Conservation (phyloP, 1,140 invertebrate species). For the Capitella teleta region DNA sequence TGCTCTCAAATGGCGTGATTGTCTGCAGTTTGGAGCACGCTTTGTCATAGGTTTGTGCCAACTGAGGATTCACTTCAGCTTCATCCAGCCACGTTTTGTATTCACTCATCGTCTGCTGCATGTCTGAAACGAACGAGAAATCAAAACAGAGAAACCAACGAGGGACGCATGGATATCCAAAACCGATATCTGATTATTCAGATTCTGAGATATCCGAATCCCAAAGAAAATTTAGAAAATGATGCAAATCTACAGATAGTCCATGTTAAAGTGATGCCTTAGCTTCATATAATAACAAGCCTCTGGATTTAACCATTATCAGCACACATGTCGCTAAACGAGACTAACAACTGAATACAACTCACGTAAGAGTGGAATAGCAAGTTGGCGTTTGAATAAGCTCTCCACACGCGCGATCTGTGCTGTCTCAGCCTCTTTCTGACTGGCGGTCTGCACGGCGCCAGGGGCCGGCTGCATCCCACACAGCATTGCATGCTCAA, state of each 20-base stretch:
- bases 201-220: too few species aligned
- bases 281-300: too few species aligned
- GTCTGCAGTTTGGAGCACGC: constrained; percentile 45
- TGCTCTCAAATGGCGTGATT: constrained; percentile 50
- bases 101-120: constrained; percentile 49
- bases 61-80: constrained; percentile 29
- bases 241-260: too few species aligned
- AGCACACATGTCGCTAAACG: too few species aligned
- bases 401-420: constrained; percentile 45
- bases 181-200: too few species aligned
- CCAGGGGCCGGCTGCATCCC: constrained; percentile 32
- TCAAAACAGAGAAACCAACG: constrained; percentile 7
- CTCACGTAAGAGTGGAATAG: constrained; percentile 49
- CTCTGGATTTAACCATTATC: too few species aligned
- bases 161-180: too few species aligned
- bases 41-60: constrained; percentile 46
- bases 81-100: constrained; percentile 45
- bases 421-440: constrained; percentile 26
- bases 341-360: too few species aligned
- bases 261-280: too few species aligned
- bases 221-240: too few species aligned
- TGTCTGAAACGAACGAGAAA: constrained; percentile 39
- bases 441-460: constrained; percentile 23
- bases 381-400: constrained; percentile 54
- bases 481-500: constrained; percentile 51